Evolutionary conservation across 1,140 invertebrate species (phyloP), one percentile per base, ranked within the genome.

Genomic region (Thrips palmi): DNA sequence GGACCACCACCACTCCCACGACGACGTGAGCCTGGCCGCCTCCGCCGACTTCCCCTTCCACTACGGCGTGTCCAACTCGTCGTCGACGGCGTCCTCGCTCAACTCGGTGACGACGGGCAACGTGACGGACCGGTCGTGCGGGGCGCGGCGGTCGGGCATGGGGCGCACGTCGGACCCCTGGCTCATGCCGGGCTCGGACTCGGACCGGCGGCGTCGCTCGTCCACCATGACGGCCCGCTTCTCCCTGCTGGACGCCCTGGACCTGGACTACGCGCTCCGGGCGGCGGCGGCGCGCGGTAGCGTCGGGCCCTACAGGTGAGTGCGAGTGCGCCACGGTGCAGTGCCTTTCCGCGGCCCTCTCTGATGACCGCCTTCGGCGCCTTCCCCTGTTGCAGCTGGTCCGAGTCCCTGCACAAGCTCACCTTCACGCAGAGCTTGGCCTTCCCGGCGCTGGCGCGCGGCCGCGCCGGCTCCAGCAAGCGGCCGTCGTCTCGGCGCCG

Each of bases 341-440:
- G n/a, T n/a, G n/a, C n/a, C n/a, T n/a, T n/a, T n/a, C n/a, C n/a
- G n/a, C n/a, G n/a, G n/a, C n/a, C n/a, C n/a, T n/a, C n/a, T n/a
- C n/a, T n/a, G n/a, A n/a, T n/a, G n/a, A n/a, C n/a, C 15, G 31
- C 3, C n/a, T 32, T 2, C 31, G 31, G 14, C 17, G n/a, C n/a
- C n/a, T n/a, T n/a, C n/a, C n/a, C n/a, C n/a, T n/a, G n/a, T n/a
- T n/a, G n/a, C n/a, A n/a, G 72, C 7, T 50, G 77, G 1, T 75
- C 72, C 27, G 74, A 75, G 49, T 77, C 73, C 25, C 53, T 78
- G 28, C 74, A 77, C 52, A 77, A 77, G 53, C 56, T 80, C 42
- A 78, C 75, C 11, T 79, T 80, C 49, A 79, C 75, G 1, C 74
- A 77, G 56, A 75, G 71, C 42, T 48, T 78, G 35, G 75, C 75